Evolutionary conservation across 2,888 invertebrate species (phyloP), one percentile per base, ranked within the genome.

Genomic region (Phrixothrix hirtus): DNA sequence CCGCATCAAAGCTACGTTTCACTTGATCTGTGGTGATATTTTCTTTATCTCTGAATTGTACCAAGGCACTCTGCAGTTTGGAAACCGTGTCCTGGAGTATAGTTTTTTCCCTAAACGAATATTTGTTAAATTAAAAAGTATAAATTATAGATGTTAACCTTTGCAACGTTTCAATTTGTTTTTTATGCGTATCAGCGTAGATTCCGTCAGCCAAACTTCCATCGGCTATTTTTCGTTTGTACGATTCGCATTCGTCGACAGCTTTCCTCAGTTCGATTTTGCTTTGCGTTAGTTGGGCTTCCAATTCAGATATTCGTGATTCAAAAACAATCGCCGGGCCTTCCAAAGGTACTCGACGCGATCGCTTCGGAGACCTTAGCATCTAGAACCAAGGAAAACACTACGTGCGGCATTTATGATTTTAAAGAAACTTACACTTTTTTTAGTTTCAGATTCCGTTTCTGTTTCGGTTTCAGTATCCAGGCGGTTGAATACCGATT

Each of bases 321-420:
- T 92, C 92, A 67, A 88, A 90, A 13, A 92, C 86, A 50, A 91
- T 90, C 59, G 84, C 86, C 0, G 91, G 89, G 0, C 89, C 89
- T 67, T 88, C 88, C 7, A 88, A 74, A 4, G 42, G 41, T 25
- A 52, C 31, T 21, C 37, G 26, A 30, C 47, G 38, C 0, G 45
- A 32, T 6, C 42, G 39, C 35, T 46, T 55, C 10, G 55, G 50
- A 1, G 55, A 55, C 15, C 14, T 36, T 13, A 41, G 27, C 7
- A 27, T 17, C 26, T 43, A 16, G 4, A 46, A 21, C 2, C 5
- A n/a, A 32, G 14, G 7, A 32, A 41, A 17, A 41, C 15, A n/a
- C n/a, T n/a, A n/a, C n/a, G n/a, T n/a, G n/a, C n/a, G n/a, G n/a
- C n/a, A n/a, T n/a, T n/a, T n/a, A n/a, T n/a, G n/a, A n/a, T n/a